phyloP scores from a whole-genome alignment of 1,140 invertebrate species.

The Antheraea mylitta region DNA sequence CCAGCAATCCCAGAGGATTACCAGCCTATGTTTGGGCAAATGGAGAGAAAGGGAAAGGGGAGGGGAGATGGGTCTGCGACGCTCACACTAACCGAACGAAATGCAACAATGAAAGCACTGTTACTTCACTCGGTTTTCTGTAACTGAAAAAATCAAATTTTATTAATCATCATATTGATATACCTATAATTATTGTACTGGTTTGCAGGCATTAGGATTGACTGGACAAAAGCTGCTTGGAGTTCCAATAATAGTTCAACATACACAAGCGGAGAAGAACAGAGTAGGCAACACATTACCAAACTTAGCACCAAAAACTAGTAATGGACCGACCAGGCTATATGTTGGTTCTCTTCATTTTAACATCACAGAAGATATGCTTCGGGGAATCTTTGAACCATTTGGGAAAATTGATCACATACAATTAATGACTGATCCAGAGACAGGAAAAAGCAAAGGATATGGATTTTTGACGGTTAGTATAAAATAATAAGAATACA shows the following conservation, averaged over 20 bases:
- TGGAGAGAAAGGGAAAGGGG: too few species aligned
- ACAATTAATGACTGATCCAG: constrained; percentile 96
- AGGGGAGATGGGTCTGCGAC: too few species aligned
- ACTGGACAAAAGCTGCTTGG: constrained; percentile 98
- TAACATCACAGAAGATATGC: constrained; percentile 99
- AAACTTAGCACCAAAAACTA: constrained; percentile 89
- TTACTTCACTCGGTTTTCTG: too few species aligned
- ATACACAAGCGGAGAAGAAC: constrained; percentile 99
- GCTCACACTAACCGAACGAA: too few species aligned
- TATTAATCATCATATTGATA: too few species aligned
- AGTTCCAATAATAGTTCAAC: constrained; percentile 98
- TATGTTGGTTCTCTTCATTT: constrained; percentile 99
- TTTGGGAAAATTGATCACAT: constrained; percentile 99
- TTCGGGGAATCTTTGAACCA: constrained; percentile 98
- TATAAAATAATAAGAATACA: constrained; percentile 28
- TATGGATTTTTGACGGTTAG: constrained; percentile 98
- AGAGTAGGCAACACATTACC: constrained; percentile 92
- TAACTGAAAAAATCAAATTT: too few species aligned
- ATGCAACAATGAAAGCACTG: too few species aligned
- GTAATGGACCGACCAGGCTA: constrained; percentile 95
- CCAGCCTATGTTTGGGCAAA: too few species aligned
- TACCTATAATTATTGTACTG: not conserved
- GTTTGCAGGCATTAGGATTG: constrained; percentile 93
- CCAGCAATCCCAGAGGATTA: too few species aligned
- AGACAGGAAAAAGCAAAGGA: constrained; percentile 96